phyloP scores from a whole-genome alignment of 1,140 invertebrate genomes.

The Papilio dardanus region DNA sequence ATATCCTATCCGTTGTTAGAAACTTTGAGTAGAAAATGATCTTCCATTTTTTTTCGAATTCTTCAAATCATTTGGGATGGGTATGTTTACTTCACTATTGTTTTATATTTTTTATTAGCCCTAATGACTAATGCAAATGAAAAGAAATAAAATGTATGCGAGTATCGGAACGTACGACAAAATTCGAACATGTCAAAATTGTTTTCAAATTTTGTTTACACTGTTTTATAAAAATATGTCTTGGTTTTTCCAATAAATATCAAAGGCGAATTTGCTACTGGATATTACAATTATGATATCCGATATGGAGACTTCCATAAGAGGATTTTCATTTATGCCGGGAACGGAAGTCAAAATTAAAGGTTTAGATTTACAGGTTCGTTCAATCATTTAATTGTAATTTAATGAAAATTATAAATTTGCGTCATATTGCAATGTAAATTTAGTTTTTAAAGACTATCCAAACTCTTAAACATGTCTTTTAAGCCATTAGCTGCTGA shows the following conservation, averaged over 20 bases:
- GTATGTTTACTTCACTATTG: background rate
- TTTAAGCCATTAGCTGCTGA: background rate
- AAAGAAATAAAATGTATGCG: background rate
- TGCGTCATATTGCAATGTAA: too few species aligned
- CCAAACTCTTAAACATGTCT: background rate
- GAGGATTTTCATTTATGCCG: slow-evolving; percentile 69
- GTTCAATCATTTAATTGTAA: slow-evolving; percentile 15
- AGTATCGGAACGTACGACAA: slow-evolving; percentile 25
- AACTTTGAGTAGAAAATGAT: background rate
- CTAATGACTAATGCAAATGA: background rate
- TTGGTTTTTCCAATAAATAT: slow-evolving; percentile 15
- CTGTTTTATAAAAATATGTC: slow-evolving; percentile 38
- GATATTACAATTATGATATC: slow-evolving; percentile 24
- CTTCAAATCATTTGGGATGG: background rate
- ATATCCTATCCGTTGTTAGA: background rate
- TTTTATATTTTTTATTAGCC: background rate
- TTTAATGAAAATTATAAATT: too few species aligned
- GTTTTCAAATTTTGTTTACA: slow-evolving; percentile 38
- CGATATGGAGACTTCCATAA: slow-evolving; percentile 55
- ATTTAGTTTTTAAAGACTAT: too few species aligned
- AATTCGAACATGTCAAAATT: slow-evolving; percentile 31
- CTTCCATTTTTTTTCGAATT: background rate
- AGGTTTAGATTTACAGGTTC: slow-evolving; percentile 58
- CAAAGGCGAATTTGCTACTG: background rate
- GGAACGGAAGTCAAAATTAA: slow-evolving; percentile 51